Conservation (phyloP, 1,140 invertebrate species). For the Drosophila miranda region DNA sequence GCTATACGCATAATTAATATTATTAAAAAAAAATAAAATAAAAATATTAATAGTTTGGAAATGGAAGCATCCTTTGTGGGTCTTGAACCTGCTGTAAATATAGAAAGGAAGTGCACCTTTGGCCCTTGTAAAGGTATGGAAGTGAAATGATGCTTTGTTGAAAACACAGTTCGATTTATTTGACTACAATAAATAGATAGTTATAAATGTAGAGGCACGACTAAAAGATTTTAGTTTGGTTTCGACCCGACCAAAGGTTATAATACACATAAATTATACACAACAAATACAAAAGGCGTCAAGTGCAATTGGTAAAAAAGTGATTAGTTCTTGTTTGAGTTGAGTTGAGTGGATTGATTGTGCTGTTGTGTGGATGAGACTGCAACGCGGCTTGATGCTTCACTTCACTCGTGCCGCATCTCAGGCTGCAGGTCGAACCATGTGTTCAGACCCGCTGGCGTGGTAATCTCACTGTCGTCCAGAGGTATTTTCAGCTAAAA, state of each 20-base stretch:
- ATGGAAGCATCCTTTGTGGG: too few species aligned
- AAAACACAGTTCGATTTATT: constrained; percentile 56
- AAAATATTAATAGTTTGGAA: too few species aligned
- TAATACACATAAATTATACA: constrained; percentile 56
- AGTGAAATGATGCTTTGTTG: too few species aligned
- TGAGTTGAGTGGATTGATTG: constrained; percentile 36
- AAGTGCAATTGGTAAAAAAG: constrained; percentile 57
- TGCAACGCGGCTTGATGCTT: constrained; percentile 1
- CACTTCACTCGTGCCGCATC: constrained; percentile 58
- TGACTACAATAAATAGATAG: constrained; percentile 55
- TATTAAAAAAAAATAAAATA: too few species aligned
- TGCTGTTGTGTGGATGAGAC: constrained; percentile 30
- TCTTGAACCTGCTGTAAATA: too few species aligned
- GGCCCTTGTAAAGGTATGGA: too few species aligned
- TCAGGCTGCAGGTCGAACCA: constrained; percentile 86
- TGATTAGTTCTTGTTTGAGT: constrained; percentile 46
- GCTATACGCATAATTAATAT: not conserved
- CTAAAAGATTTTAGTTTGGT: constrained; percentile 59
- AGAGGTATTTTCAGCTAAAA: constrained; percentile 71
- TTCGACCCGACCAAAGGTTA: constrained; percentile 21
- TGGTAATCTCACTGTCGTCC: constrained; percentile 76
- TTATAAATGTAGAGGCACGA: constrained; percentile 70
- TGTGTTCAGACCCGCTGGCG: constrained; percentile 82
- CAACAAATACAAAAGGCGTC: constrained; percentile 55
- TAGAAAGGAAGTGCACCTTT: too few species aligned